Conservation (phyloP, 1,140 invertebrate genomes). For the Lanistes nyassanus region DNA sequence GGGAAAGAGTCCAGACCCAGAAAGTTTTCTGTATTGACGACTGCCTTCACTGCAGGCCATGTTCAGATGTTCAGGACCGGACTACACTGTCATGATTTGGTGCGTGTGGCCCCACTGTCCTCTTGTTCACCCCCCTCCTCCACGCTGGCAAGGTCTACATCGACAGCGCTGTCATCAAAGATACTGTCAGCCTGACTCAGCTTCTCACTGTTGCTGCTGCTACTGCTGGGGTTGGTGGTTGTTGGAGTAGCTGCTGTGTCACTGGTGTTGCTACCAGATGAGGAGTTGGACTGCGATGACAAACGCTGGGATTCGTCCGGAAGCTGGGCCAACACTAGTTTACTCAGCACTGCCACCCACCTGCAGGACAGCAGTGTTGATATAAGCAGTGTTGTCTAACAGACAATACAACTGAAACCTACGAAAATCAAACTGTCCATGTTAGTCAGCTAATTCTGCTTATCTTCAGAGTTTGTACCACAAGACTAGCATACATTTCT, state of each 20-base stretch:
- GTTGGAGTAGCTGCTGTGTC: conserved; percentile 13
- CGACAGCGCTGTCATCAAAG: conserved; percentile 21
- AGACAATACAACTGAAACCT: no score
- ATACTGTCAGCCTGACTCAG: conserved; percentile 26
- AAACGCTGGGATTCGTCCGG: conserved; percentile 44
- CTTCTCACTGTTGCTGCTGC: conserved; percentile 24
- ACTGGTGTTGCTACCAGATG: conserved; percentile 28
- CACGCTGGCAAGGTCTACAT: conserved; percentile 7
- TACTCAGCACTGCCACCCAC: conserved; percentile 55
- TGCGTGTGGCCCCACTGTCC: neutral
- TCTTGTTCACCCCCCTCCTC: conserved; percentile 17
- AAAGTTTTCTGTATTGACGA: no score
- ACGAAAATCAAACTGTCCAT: no score
- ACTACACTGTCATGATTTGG: neutral
- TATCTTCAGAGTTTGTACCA: no score
- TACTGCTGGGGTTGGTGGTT: conserved; percentile 15
- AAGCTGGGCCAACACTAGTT: conserved; percentile 51
- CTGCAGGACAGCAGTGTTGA: conserved; percentile 30
- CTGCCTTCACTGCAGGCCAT: no score
- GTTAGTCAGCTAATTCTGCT: no score
- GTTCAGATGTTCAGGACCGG: neutral
- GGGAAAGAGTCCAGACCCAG: neutral
- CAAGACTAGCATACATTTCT: no score
- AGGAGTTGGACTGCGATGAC: conserved; percentile 45
- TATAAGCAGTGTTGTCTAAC: no score